Base-by-base conservation (phyloP, 2,888 invertebrate species). In the Drosophila silvestris region DNA sequence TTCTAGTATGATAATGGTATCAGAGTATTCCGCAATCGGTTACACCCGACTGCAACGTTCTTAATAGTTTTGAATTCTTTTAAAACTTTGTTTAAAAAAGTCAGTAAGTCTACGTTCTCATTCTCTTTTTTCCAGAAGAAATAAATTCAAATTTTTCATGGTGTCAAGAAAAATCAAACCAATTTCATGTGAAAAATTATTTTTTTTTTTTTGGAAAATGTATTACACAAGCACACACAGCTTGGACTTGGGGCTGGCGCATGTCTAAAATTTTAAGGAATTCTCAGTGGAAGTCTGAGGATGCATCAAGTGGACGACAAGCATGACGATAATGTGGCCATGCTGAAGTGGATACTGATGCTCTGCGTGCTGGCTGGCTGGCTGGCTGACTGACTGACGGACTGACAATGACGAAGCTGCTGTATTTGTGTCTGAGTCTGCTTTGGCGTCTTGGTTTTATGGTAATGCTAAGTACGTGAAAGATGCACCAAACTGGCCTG, bases 381-480 rank as follows among this genome's bases (percentile, higher is more conserved):
- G 70, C 66, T 58, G 47, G 26, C 30, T 70, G 61, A 51, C 50
- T 9, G 16, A 41, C 47, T 4, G 47, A 47, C 47, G 1, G 47
- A 26, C 47, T 51, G 77, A 56, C 62, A 63, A 50, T 59, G 58
- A 52, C 52, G 69, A 71, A 70, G 71, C 62, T 39, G 71, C 41
- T 39, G 32, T 51, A 22, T 28, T 35, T 59, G 50, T 39, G 44
- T n/a, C 63, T 51, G 59, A n/a, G 65, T 70, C 39, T 35, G 32
- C 32, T 41, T 37, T 53, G 54, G 67, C 7, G 59, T 63, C 79
- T 71, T 74, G 67, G 74, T 83, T 88, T 84, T 82, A 84, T 88
- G 87, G 79, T 83, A 84, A 88, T 88, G 89, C 89, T 75, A 62
- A 65, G 77, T 88, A 84, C 83, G 89, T 84, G 83, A 76, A 82